phyloP scores from a whole-genome alignment of 2,113 vertebrate genomes.

The Ariopsis seemanni region DNA sequence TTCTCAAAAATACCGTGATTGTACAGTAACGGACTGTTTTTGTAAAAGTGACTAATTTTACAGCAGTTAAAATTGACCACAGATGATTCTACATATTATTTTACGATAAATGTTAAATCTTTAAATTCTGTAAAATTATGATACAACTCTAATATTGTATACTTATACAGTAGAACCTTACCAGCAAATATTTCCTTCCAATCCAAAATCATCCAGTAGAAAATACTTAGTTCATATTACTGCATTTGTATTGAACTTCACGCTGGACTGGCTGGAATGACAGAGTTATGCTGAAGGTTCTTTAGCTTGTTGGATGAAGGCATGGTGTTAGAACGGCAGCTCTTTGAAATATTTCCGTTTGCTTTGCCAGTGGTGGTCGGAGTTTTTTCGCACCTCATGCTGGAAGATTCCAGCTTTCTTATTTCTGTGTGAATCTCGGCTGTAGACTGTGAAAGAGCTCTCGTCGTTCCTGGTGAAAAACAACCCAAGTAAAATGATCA shows the following conservation, averaged over 20 bases:
- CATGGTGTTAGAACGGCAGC: conserved; percentile 49
- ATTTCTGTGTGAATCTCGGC: conserved; percentile 58
- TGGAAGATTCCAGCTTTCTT: conserved; percentile 40
- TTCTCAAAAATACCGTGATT: background rate
- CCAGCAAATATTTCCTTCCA: background rate
- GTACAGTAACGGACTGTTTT: background rate
- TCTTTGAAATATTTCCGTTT: conserved; percentile 61
- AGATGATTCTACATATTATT: background rate
- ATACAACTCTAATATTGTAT: background rate
- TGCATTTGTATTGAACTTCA: background rate
- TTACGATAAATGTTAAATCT: background rate
- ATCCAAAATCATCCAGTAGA: background rate
- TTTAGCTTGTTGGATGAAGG: background rate
- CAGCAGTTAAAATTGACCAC: too few relatives aligned
- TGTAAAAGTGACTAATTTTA: too few relatives aligned
- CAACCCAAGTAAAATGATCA: conserved; percentile 34
- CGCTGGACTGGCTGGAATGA: background rate
- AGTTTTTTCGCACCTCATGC: conserved; percentile 65
- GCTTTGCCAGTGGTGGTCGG: conserved; percentile 56
- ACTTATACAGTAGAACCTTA: background rate
- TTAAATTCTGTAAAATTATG: background rate
- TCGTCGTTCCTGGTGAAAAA: conserved; percentile 63
- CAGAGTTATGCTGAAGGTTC: background rate
- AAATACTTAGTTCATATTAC: background rate
- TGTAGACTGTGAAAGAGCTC: conserved; percentile 49